Base-by-base conservation (phyloP, 2,797 vertebrate species). In the Semaprochilodus insignis region DNA sequence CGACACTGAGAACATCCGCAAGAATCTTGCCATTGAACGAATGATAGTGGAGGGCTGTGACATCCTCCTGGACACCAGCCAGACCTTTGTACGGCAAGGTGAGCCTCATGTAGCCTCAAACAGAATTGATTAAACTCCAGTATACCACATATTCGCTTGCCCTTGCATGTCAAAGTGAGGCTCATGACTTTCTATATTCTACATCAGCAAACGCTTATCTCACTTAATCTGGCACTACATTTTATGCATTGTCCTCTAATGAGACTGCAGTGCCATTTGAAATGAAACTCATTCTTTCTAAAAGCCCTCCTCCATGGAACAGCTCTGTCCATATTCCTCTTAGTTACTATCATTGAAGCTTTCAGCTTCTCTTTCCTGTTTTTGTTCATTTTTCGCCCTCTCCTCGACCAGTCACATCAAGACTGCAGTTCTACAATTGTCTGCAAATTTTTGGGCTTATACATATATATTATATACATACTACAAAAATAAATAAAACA, bases 31-130 rank as follows among this genome's bases (percentile, higher is more conserved):
- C 87, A 98, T 99, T 40, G 97, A 99, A 87, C 93, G 97, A 90
- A 98, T 96, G 90, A 99, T 99, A 11, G 97, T 98, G 0, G 97
- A 99, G 83, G 97, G 97, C 77, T 99, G 97, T 72, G 97, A 99
- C 92, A 97, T 99, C 84, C 89, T 99, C 85, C 82, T 99, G 71
- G 97, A 98, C 71, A 97, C 97, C 34, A 98, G 97, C 80, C 97
- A 99, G 83, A 98, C 97, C 34, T 99, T 98, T 75, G 96, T 98
- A 88, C 95, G 97, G 80, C 97, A 99, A 94, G 97, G 97, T 97
- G 93, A 94, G 91, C 57, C 48, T n/a, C 15, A 11, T 36, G 44
- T 1, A 44, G 1, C 21, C 1, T 11, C 8, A 21, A 17, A 69
- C 71, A 34, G 25, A 3, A 27, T 73, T 4, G 14, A 11, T 69